Conservation (phyloP, 1,140 invertebrate genomes). For the Ephestia elutella region DNA sequence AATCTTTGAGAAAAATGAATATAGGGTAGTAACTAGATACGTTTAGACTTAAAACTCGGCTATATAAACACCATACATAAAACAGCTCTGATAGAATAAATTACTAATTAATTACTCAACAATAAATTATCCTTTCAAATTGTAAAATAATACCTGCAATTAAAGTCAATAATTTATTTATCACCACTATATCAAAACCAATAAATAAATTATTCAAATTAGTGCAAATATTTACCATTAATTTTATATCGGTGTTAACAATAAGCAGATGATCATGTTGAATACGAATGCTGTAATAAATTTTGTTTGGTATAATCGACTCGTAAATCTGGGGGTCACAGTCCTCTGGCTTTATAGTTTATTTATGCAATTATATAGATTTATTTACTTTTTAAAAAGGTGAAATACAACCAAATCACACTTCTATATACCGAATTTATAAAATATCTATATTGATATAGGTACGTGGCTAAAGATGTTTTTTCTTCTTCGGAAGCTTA, state of each 20-base stretch:
- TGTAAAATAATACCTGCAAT: slow-evolving; percentile 8
- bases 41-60: too few relatives aligned
- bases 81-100: too few relatives aligned
- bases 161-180: not conserved
- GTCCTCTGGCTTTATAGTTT: not conserved
- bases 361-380: not conserved
- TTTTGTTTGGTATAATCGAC: not conserved
- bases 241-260: slow-evolving; percentile 29
- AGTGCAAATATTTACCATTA: slow-evolving; percentile 33
- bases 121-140: not conserved
- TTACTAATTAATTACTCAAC: not conserved
- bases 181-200: slow-evolving; percentile 6
- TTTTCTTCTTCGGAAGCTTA: too few relatives aligned
- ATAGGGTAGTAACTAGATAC: too few relatives aligned
- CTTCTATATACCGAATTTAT: not conserved
- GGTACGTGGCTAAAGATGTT: too few relatives aligned
- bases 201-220: slow-evolving; percentile 59
- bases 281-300: not conserved
- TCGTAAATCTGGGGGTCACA: not conserved
- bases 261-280: slow-evolving; percentile 7
- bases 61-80: too few relatives aligned
- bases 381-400: not conserved
- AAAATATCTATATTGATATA: too few relatives aligned
- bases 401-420: too few relatives aligned
- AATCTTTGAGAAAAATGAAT: too few relatives aligned